These are phyloP conservation scores for Tenthredo livida DNA, from an alignment of 2,888 invertebrate genomes.

Conservation along the genomic window DNA sequence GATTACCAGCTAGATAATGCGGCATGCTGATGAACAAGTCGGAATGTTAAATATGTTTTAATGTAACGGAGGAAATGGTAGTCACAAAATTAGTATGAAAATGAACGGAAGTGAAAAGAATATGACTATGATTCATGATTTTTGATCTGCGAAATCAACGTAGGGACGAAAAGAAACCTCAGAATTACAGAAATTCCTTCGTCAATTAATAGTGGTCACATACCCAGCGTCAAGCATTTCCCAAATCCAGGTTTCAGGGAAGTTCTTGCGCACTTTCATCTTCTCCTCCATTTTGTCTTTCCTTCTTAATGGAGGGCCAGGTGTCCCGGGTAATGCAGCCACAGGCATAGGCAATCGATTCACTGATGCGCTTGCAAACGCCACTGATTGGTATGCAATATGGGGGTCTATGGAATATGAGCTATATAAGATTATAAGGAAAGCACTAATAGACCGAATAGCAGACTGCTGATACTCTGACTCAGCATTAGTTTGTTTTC, in stretches of 20 bases:
- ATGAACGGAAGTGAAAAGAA: neutral
- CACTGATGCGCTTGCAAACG: conserved; percentile 63
- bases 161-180: neutral
- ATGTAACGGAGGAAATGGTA: too few relatives aligned
- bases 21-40: neutral
- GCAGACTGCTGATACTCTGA: neutral
- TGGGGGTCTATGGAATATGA: conserved; percentile 77
- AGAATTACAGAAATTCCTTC: neutral
- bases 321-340: too few relatives aligned
- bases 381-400: conserved; percentile 70
- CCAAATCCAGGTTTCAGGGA: conserved; percentile 89
- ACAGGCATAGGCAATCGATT: too few relatives aligned
- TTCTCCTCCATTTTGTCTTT: conserved; percentile 65
- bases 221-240: conserved; percentile 82
- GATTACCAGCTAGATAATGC: neutral
- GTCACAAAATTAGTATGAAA: neutral
- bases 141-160: neutral
- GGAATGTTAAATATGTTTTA: neutral
- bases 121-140: neutral
- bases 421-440: conserved; percentile 27
- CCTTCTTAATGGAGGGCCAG: too few relatives aligned
- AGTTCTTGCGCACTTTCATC: conserved; percentile 81
- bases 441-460: neutral
- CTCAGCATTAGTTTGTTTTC: neutral
- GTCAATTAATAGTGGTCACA: conserved; percentile 63